These are phyloP conservation scores for Eupithecia vulgata DNA, from an alignment of 2,888 invertebrate genomes.

Conservation along the genomic window DNA sequence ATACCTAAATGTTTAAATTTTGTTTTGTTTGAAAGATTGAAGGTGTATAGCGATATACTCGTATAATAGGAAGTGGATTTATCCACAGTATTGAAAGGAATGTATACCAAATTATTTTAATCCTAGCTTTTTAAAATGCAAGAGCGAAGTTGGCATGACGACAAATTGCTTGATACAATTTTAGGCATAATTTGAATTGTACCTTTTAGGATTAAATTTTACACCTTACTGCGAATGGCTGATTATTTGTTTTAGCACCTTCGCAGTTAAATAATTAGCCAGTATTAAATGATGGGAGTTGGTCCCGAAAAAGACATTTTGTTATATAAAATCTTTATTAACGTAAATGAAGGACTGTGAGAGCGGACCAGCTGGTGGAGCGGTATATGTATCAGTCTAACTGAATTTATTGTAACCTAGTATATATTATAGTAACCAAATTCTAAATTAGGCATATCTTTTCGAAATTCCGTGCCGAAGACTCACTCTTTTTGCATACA, in stretches of 20 bases:
- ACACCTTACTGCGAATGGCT: slow-evolving; percentile 61
- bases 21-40: slow-evolving; percentile 31
- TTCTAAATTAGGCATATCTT: slow-evolving; percentile 63
- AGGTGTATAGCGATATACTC: slow-evolving; percentile 3
- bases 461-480: slow-evolving; percentile 50
- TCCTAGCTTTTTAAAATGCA: slow-evolving; percentile 30
- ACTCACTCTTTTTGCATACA: slow-evolving; percentile 49
- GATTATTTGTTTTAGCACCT: slow-evolving; percentile 61
- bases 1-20: slow-evolving; percentile 42
- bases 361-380: slow-evolving; percentile 74
- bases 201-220: slow-evolving; percentile 52
- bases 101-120: slow-evolving; percentile 35
- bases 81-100: slow-evolving; percentile 28
- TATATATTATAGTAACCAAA: slow-evolving; percentile 50
- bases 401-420: slow-evolving; percentile 62
- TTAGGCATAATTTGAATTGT: slow-evolving; percentile 52
- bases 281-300: slow-evolving; percentile 41
- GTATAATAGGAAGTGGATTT: slow-evolving; percentile 6
- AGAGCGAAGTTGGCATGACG: slow-evolving; percentile 20
- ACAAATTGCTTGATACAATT: slow-evolving; percentile 37
- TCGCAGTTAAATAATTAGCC: slow-evolving; percentile 54
- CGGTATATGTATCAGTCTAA: slow-evolving; percentile 69
- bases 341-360: slow-evolving; percentile 61
- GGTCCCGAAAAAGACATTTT: slow-evolving; percentile 46
- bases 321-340: slow-evolving; percentile 69